phyloP scores from a whole-genome alignment of 1,140 invertebrate species.

The Meloidogyne floridensis region DNA sequence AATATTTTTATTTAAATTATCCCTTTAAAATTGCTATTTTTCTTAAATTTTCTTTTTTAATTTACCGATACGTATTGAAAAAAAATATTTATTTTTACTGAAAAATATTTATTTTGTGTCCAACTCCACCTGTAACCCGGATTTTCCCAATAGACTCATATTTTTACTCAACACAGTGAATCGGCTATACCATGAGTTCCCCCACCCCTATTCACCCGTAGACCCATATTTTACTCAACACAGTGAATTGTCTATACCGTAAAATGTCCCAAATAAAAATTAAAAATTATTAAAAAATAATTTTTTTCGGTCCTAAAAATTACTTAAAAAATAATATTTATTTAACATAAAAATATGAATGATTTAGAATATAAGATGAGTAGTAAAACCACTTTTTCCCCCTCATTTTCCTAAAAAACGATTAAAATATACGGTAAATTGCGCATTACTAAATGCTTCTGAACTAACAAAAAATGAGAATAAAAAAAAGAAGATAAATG shows the following conservation, averaged over 20 bases:
- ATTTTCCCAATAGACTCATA: no score
- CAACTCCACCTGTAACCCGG: no score
- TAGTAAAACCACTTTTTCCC: not conserved
- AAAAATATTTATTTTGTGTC: no score
- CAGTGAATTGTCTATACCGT: no score
- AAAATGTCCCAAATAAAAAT: no score
- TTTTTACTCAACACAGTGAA: no score
- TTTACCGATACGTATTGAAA: not conserved
- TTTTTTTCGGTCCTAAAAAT: no score
- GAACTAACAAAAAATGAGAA: not conserved
- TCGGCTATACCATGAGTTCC: no score
- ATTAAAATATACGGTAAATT: slow-evolving; percentile 9
- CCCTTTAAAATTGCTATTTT: not conserved
- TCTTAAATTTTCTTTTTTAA: not conserved
- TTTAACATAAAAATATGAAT: not conserved
- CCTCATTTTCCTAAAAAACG: not conserved
- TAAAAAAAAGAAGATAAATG: not conserved
- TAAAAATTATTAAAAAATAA: no score
- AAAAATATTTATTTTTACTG: no score
- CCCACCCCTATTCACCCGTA: no score
- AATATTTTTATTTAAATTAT: not conserved
- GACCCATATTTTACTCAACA: no score
- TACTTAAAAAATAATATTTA: not conserved
- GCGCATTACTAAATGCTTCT: slow-evolving; percentile 1
- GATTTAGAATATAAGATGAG: not conserved